Base-by-base conservation (phyloP, 2,113 vertebrate genomes). In the Panthera uncia region DNA sequence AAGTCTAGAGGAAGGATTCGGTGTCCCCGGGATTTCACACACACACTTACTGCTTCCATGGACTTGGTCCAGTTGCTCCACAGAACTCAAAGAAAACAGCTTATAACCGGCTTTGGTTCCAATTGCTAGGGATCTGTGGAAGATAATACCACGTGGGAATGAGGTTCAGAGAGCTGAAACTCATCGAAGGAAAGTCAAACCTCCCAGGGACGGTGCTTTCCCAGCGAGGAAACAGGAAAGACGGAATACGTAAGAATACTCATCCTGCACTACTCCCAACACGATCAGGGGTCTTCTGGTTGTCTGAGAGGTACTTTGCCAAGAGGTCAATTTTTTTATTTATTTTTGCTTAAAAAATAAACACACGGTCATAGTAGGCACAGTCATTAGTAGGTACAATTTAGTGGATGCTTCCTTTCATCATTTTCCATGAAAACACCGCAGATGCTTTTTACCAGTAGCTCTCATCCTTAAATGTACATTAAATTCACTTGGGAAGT, bases 31-130 rank as follows among this genome's bases (percentile, higher is more conserved):
- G 55, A 57, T 69, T 5, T 15, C 73, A n/a, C 79, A n/a, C 63
- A 85, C 73, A 87, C 36, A 99, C 99, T 99, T 97, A 99, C 99
- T 99, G 98, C 99, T 99, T 98, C 99, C 99, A 4, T 99, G 99
- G 98, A 99, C 99, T 96, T 99, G 99, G 98, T 99, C 99, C 98
- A 99, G 99, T 27, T 99, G 99, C 21, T 99, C 99, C 98, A 99
- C 99, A 36, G 98, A 99, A 97, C 99, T 99, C 98, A 99, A 97
- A 97, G 99, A 99, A 98, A 99, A 99, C 93, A 99, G 99, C 97
- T 98, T 99, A 98, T 99, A 99, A 66, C 99, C 99, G 4, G 98
- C 98, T 98, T 99, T 99, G 84, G 99, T 99, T 98, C 99, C 99
- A 96, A 99, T 98, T 79, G 99, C 99, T 98, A 99, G 98, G 65